Percentiles rank a stretch among this genome's conserved stretches.
Conservation (phyloP, 2,797 vertebrate species). For the Malurus leucopterus region DNA sequence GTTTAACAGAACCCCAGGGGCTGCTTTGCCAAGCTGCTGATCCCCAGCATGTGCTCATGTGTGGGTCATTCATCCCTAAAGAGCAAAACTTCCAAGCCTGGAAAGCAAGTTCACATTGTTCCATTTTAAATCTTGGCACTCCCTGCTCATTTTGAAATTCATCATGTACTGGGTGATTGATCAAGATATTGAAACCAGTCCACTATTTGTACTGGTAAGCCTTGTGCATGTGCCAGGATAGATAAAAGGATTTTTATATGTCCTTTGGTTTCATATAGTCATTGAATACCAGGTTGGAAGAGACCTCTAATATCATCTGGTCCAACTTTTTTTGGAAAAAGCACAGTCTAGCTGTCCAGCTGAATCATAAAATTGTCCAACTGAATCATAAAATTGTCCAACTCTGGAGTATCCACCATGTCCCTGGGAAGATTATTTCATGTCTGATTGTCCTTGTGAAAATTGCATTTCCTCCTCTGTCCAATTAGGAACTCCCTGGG, state of each 20-base stretch:
- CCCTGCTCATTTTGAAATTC: not conserved
- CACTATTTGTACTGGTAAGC: not conserved
- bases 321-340: not conserved
- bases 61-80: not conserved
- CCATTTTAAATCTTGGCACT: not conserved
- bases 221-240: not conserved
- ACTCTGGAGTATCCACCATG: not conserved
- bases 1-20: not conserved
- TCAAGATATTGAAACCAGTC: not conserved
- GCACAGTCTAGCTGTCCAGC: not conserved
- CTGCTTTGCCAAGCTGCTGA: not conserved
- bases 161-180: not conserved
- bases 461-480: not conserved
- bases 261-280: not conserved
- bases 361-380: not conserved
- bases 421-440: not conserved
- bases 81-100: not conserved
- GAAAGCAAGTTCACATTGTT: not conserved
- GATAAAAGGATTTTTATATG: not conserved
- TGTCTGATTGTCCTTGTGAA: not conserved
- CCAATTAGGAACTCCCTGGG: not conserved
- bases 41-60: fast-evolving
- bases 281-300: not conserved
- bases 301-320: not conserved
- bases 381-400: not conserved